These are phyloP conservation scores for Eurosta solidaginis DNA, from an alignment of 1,140 invertebrate genomes.

Conservation along the genomic window DNA sequence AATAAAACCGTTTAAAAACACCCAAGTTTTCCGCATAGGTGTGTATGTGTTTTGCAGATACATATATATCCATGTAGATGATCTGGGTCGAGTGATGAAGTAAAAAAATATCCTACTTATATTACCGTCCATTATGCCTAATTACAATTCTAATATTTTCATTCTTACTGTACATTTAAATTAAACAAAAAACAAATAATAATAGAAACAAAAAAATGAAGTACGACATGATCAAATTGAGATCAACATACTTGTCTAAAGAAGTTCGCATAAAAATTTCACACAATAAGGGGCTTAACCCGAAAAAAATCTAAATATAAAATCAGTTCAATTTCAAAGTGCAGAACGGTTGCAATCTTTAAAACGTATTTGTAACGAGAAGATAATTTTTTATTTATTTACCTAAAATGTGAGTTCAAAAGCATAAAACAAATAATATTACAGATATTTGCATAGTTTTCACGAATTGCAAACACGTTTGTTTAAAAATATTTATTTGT, in stretches of 20 bases:
- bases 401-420: background rate
- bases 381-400: background rate
- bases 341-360: background rate
- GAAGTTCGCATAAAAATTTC: background rate
- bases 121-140: too few species aligned
- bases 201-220: too few species aligned
- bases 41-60: background rate
- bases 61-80: background rate
- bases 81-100: too few species aligned
- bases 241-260: background rate
- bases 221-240: too few species aligned
- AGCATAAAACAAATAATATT: background rate
- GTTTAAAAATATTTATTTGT: too few species aligned
- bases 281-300: background rate
- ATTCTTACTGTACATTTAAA: too few species aligned
- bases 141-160: too few species aligned
- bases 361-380: background rate
- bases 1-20: too few species aligned
- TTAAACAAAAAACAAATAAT: too few species aligned
- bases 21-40: background rate
- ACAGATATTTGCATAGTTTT: too few species aligned
- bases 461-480: too few species aligned
- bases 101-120: too few species aligned
- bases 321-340: background rate
- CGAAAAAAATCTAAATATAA: background rate